A percentile compares a stretch with the other conserved stretches of the same genome.
Evolutionary conservation across 2,888 invertebrate species (phyloP).

Genomic region (Rhyacophila evoluta): DNA sequence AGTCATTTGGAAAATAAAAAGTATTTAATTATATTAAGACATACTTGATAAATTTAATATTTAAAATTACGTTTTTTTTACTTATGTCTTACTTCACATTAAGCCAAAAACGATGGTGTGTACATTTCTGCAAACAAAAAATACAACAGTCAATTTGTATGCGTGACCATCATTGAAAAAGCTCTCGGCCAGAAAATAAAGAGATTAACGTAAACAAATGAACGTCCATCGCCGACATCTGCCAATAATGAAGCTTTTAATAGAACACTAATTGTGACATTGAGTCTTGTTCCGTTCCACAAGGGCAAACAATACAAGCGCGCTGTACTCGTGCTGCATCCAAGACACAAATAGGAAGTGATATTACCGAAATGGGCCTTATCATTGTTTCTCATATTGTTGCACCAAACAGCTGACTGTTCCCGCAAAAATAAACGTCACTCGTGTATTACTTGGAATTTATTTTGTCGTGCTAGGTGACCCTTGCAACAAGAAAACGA

Average conservation of each 20-base stretch:
- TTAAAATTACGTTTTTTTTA: too few species aligned
- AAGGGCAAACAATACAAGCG: constrained; percentile 5
- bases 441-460: too few species aligned
- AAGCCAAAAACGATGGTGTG: too few species aligned
- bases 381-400: background rate
- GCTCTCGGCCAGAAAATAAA: background rate
- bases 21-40: too few species aligned
- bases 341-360: constrained; percentile 13
- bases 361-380: background rate
- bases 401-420: background rate
- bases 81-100: too few species aligned
- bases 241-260: background rate
- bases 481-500: too few species aligned
- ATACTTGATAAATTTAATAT: too few species aligned
- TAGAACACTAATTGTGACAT: constrained; percentile 12
- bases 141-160: background rate
- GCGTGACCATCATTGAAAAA: background rate
- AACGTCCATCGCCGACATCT: background rate
- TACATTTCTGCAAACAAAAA: background rate
- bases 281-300: background rate
- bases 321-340: background rate
- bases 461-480: too few species aligned
- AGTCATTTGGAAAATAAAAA: too few species aligned
- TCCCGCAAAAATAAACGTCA: background rate
- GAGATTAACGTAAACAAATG: background rate